These are phyloP conservation scores for Eupithecia insigniata DNA, from an alignment of 2,888 invertebrate genomes.

Conservation along the genomic window DNA sequence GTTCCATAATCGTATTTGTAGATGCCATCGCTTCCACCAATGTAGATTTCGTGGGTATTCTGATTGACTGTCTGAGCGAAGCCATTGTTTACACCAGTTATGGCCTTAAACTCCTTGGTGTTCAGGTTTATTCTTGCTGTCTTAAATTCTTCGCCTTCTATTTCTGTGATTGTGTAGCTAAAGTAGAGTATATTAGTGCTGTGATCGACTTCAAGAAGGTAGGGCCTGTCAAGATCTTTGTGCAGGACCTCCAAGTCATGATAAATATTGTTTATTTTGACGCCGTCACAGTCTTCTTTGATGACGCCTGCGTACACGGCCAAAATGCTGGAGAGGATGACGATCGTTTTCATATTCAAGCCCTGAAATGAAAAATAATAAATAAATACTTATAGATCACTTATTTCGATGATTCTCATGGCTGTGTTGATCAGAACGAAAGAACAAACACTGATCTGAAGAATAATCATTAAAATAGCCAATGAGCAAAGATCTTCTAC, in stretches of 20 bases:
- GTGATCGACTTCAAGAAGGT: conserved; percentile 62
- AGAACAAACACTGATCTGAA: too few species aligned
- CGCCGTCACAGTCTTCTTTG: conserved; percentile 55
- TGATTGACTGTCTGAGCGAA: conserved; percentile 70
- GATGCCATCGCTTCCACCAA: conserved; percentile 68
- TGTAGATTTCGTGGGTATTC: conserved; percentile 60
- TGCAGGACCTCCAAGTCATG: conserved; percentile 61
- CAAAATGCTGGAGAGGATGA: conserved; percentile 50
- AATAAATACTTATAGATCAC: background rate
- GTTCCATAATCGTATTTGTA: conserved; percentile 64
- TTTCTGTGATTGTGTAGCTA: conserved; percentile 59
- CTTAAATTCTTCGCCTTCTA: conserved; percentile 57
- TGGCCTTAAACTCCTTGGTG: conserved; percentile 60
- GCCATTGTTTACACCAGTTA: conserved; percentile 61
- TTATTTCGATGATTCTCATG: background rate
- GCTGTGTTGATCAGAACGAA: background rate
- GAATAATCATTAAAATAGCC: too few species aligned
- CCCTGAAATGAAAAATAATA: conserved; percentile 16
- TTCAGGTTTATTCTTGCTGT: conserved; percentile 64
- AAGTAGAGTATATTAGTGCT: conserved; percentile 66
- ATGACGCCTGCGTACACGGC: conserved; percentile 55
- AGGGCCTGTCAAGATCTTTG: conserved; percentile 62
- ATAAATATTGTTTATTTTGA: conserved; percentile 55
- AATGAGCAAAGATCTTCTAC: background rate
- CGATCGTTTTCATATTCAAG: conserved; percentile 53